These are phyloP conservation scores for Pristionchus japonicus DNA, from an alignment of 2,888 invertebrate genomes.

Conservation along the genomic window DNA sequence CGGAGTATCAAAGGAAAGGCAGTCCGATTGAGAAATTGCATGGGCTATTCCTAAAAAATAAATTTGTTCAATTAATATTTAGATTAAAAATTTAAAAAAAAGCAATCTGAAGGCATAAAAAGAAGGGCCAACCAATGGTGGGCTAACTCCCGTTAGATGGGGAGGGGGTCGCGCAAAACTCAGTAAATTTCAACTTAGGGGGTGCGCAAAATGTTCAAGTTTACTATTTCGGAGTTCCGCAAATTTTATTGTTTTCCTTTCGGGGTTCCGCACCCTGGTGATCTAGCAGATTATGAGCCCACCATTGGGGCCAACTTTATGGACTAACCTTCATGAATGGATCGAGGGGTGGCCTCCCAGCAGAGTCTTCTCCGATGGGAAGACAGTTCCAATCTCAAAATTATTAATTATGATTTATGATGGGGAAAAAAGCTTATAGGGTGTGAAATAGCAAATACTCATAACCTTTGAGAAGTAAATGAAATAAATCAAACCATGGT, in stretches of 20 bases:
- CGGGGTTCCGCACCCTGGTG: too few species aligned
- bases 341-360: slow-evolving; percentile 99
- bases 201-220: too few species aligned
- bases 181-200: too few species aligned
- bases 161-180: neutral
- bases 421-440: too few species aligned
- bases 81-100: neutral
- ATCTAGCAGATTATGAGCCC: too few species aligned
- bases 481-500: too few species aligned
- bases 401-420: neutral
- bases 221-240: neutral
- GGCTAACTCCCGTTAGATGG: too few species aligned
- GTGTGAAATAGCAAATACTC: too few species aligned
- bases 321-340: slow-evolving; percentile 90
- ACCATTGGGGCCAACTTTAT: too few species aligned
- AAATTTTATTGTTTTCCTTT: neutral
- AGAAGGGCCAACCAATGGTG: too few species aligned
- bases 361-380: slow-evolving; percentile 93
- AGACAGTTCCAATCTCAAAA: slow-evolving; percentile 89
- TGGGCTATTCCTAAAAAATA: slow-evolving; percentile 82
- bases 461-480: too few species aligned
- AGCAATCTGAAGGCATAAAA: too few species aligned
- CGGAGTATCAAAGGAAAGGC: slow-evolving; percentile 97
- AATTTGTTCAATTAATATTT: neutral
- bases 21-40: slow-evolving; percentile 97